phyloP scores from a whole-genome alignment of 1,140 invertebrate species.

The Argopecten irradians region DNA sequence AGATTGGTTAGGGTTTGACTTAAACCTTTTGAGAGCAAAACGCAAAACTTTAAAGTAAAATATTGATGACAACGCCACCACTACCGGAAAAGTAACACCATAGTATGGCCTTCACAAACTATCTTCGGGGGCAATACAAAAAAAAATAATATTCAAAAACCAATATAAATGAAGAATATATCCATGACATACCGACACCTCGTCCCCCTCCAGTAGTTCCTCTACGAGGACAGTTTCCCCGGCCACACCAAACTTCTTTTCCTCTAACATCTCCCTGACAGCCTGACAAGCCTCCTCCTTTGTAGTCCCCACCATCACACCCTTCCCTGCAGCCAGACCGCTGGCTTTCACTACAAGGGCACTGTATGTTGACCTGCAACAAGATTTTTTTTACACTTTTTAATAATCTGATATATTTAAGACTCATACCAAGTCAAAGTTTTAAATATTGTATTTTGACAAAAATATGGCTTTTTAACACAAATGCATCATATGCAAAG shows the following conservation, averaged over 20 bases:
- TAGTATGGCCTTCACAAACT: no score
- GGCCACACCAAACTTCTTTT: conserved; percentile 86
- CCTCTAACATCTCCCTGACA: conserved; percentile 86
- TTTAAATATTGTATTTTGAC: neutral
- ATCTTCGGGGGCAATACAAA: neutral
- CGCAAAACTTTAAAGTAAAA: no score
- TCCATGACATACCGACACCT: conserved; percentile 88
- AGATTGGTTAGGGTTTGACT: no score
- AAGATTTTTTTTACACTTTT: no score
- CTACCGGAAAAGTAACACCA: no score
- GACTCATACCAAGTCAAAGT: neutral
- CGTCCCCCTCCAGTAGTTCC: conserved; percentile 93
- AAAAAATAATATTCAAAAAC: neutral
- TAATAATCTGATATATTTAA: no score
- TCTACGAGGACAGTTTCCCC: conserved; percentile 92
- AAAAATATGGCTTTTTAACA: neutral
- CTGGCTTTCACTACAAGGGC: conserved; percentile 95
- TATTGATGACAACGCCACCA: no score
- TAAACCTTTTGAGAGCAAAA: no score
- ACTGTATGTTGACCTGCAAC: conserved; percentile 82
- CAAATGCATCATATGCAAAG: no score
- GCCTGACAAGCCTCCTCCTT: conserved; percentile 88
- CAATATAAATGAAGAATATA: neutral
- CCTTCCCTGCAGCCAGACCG: conserved; percentile 97
- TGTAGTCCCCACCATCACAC: conserved; percentile 90